Base-by-base conservation (phyloP, 2,797 vertebrate genomes). In the Australoheros facetus region DNA sequence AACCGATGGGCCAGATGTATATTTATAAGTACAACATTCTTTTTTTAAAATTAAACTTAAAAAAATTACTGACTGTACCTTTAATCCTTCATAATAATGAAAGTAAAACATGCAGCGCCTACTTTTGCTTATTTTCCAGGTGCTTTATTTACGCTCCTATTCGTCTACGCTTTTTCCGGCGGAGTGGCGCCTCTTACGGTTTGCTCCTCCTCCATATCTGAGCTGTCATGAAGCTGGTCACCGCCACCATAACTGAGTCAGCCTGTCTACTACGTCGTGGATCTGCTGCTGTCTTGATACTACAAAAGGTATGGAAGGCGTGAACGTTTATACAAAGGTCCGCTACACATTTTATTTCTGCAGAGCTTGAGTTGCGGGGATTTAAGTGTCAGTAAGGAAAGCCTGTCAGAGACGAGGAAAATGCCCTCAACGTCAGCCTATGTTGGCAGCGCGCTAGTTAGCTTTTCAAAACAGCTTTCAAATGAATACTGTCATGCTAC, bases 151-250 rank as follows among this genome's bases (percentile, higher is more conserved):
- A 13, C 42, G 12, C 56, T 26, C 6, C 3, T 9, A 14, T 55
- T 34, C 7, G 73, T 85, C 51, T 56, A n/a, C 1, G 7, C 0
- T 76, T 84, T 90, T 32, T 32, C 1, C 6, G 23, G 37, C 48
- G 7, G 85, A 90, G 89, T 87, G 84, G 9, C 0, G 1, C 86
- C n/a, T 87, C 88, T 2, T 1, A 0, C 1, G 3, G 1, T 5
- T 1, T 1, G 5, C 2, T 5, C 1, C 0, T 0, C 2, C 3
- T 3, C 13, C 5, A 2, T 7, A n/a, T 0, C 42, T 77, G 14
- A 19, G 10, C 32, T 79, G 48, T 83, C 71, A 71, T 16, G 8
- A 74, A 75, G 23, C 8, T 45, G 39, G 56, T 5, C 4, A 10
- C 9, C 5, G 2, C 17, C 39, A 19, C 45, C 23, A 17, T 26